These are phyloP conservation scores for Temnothorax ravouxi DNA, from an alignment of 2,888 invertebrate genomes.

Conservation along the genomic window DNA sequence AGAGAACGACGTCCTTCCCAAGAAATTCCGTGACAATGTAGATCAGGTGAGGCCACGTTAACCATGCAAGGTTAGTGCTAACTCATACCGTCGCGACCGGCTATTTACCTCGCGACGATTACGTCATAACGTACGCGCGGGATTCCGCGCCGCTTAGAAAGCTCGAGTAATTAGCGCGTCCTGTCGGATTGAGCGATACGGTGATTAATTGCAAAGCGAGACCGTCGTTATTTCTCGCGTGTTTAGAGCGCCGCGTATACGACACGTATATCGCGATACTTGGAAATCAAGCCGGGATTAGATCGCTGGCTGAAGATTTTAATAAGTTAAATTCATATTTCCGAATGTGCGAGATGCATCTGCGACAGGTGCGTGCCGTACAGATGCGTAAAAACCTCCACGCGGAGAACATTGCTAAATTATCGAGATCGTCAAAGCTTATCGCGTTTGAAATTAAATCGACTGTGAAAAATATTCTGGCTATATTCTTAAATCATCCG, in stretches of 20 bases:
- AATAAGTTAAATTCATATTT: neutral
- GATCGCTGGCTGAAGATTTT: neutral
- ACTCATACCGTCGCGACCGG: neutral
- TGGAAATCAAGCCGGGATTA: neutral
- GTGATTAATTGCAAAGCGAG: neutral
- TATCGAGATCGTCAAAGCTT: neutral
- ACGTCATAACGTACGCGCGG: neutral
- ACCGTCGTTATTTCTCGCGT: neutral
- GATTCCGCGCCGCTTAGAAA: neutral
- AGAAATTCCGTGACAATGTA: neutral
- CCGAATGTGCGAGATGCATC: neutral
- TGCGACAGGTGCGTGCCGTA: neutral
- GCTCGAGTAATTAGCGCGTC: neutral
- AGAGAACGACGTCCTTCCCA: too few relatives aligned
- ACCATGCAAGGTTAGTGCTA: slow-evolving; percentile 1
- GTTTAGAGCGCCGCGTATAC: neutral
- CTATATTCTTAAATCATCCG: neutral
- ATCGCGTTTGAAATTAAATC: neutral
- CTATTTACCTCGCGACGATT: slow-evolving; percentile 6
- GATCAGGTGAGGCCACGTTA: neutral
- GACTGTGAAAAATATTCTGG: neutral
- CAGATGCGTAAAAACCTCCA: neutral
- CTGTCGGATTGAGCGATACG: neutral
- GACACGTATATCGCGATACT: neutral
- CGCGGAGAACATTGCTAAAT: neutral